phyloP scores from a whole-genome alignment of 2,797 vertebrate genomes.

The Helostoma temminkii region DNA sequence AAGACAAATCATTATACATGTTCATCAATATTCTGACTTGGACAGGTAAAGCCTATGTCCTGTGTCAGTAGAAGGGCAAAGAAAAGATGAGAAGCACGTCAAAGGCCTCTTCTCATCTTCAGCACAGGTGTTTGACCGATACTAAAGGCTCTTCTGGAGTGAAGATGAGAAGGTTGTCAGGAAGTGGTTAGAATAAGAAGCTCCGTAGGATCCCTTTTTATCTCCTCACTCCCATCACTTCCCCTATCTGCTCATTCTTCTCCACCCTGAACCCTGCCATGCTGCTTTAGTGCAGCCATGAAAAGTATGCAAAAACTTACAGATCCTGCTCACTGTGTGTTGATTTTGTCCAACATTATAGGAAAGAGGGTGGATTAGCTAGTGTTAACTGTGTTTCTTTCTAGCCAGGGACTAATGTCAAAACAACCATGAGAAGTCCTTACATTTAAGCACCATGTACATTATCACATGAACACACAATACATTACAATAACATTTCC shows the following conservation, averaged over 20 bases:
- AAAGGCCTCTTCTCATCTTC: constrained; percentile 32
- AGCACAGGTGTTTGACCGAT: constrained; percentile 33
- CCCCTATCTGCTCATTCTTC: neutral
- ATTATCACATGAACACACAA: no score
- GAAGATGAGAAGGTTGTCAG: constrained; percentile 29
- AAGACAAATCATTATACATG: constrained; percentile 10
- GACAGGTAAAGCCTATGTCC: constrained; percentile 32
- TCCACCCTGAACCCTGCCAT: neutral
- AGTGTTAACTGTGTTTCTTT: no score
- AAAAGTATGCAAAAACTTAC: constrained; percentile 18
- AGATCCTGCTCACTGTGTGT: no score
- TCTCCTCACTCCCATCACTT: constrained; percentile 4
- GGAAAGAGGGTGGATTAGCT: no score
- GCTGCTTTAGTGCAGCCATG: neutral
- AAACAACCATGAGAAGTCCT: no score
- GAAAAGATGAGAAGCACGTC: constrained; percentile 14
- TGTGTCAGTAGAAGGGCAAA: constrained; percentile 21
- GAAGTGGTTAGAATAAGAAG: constrained; percentile 28
- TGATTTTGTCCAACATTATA: no score
- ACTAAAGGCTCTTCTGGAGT: constrained; percentile 37
- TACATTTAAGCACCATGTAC: no score
- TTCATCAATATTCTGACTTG: constrained; percentile 48
- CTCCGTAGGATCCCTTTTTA: constrained; percentile 23
- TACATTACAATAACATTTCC: no score
- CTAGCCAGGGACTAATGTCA: no score